phyloP scores from a whole-genome alignment of 2,888 invertebrate species.

The Agapetus fuscipes region DNA sequence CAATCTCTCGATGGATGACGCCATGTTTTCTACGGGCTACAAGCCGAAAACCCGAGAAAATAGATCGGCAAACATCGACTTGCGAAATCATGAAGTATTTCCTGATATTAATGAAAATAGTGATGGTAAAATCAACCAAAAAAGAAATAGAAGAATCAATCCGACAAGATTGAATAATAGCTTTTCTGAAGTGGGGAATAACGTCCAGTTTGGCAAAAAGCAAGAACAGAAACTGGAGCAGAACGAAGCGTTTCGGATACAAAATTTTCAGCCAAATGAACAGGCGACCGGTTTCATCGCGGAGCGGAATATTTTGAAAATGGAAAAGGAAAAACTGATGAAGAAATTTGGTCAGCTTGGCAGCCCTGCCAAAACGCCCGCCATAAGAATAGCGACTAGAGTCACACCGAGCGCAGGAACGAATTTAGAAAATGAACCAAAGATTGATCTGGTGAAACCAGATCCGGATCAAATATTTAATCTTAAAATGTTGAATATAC shows the following conservation, averaged over 20 bases:
- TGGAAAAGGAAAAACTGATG: slow-evolving; percentile 38
- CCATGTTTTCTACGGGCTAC: slow-evolving; percentile 22
- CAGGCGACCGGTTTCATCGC: slow-evolving; percentile 31
- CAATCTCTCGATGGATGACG: slow-evolving; percentile 15
- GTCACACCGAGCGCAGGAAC: slow-evolving; percentile 1
- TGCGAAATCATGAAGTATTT: slow-evolving; percentile 36
- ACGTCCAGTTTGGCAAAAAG: slow-evolving; percentile 24
- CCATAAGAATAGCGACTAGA: slow-evolving; percentile 1
- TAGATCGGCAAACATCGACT: slow-evolving; percentile 10
- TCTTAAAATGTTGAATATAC: slow-evolving; percentile 33
- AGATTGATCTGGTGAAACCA: slow-evolving; percentile 5
- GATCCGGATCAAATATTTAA: slow-evolving; percentile 7
- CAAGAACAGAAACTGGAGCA: slow-evolving; percentile 26
- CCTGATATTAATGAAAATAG: slow-evolving; percentile 36
- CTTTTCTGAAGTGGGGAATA: slow-evolving; percentile 12
- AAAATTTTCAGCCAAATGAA: slow-evolving; percentile 32
- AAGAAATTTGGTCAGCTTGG: slow-evolving; percentile 40
- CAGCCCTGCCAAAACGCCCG: slow-evolving; percentile 21
- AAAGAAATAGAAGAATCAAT: slow-evolving; percentile 40
- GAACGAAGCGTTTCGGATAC: slow-evolving; percentile 34
- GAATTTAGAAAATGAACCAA: neutral
- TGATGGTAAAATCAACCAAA: slow-evolving; percentile 33
- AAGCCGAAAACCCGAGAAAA: slow-evolving; percentile 10
- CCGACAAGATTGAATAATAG: slow-evolving; percentile 37
- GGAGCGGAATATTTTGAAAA: slow-evolving; percentile 37